These are phyloP conservation scores for Pheosia gnoma DNA, from an alignment of 2,888 invertebrate species.

Conservation along the genomic window DNA sequence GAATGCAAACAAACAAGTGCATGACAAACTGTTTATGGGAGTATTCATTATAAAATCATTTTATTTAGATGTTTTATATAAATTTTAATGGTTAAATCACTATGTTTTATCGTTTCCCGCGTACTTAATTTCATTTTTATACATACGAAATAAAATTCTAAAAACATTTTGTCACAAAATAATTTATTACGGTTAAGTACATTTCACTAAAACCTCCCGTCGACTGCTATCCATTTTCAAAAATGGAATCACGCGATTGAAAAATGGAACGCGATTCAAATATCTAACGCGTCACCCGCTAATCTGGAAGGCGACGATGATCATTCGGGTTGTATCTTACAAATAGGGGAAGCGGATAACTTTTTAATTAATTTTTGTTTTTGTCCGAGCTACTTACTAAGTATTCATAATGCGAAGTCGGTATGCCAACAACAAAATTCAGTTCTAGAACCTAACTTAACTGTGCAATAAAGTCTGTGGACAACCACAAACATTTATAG, in stretches of 20 bases:
- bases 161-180: constrained; percentile 1
- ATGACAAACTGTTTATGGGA: too few species aligned
- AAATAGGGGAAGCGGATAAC: constrained; percentile 14
- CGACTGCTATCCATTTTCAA: constrained; percentile 19
- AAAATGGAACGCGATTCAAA: constrained; percentile 51
- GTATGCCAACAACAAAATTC: not conserved
- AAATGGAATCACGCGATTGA: constrained; percentile 38
- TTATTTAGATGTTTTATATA: too few species aligned
- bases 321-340: constrained; percentile 14
- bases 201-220: constrained; percentile 15
- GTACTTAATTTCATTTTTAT: not conserved
- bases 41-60: too few species aligned
- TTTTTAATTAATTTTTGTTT: not conserved
- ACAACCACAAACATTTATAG: not conserved
- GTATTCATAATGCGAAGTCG: not conserved
- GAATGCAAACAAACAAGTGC: too few species aligned
- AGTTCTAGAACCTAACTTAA: constrained; percentile 1
- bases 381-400: not conserved
- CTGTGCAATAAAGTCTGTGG: not conserved
- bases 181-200: constrained; percentile 21
- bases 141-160: not conserved
- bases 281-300: constrained; percentile 50
- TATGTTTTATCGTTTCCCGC: too few species aligned
- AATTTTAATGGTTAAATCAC: too few species aligned
- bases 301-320: constrained; percentile 48